phyloP scores from a whole-genome alignment of 2,797 vertebrate species.

The Halcyon chelicuti region DNA sequence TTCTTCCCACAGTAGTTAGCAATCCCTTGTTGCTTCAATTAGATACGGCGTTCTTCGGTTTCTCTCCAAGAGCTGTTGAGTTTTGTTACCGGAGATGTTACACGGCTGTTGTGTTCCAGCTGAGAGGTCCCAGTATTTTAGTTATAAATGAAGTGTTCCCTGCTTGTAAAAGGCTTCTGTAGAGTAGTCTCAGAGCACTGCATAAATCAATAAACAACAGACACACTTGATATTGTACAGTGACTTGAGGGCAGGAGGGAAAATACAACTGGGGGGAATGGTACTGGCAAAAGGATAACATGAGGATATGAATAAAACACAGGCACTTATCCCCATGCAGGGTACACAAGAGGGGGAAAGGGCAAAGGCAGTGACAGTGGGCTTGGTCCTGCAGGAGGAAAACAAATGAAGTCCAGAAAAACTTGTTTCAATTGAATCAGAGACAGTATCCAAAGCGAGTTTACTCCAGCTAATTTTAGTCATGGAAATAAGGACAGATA shows the following conservation, averaged over 20 bases:
- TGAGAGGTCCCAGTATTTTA: constrained; percentile 49
- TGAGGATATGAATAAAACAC: constrained; percentile 24
- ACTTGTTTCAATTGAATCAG: background rate
- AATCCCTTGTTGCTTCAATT: constrained; percentile 30
- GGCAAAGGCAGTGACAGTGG: background rate
- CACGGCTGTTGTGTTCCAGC: background rate
- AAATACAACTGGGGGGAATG: background rate
- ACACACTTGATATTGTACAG: constrained; percentile 21
- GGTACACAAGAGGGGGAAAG: background rate
- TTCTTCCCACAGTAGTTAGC: constrained; percentile 48
- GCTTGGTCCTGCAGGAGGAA: background rate
- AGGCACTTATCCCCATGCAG: background rate
- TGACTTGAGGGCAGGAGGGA: constrained; percentile 10
- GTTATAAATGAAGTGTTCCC: constrained; percentile 64
- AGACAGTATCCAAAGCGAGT: background rate
- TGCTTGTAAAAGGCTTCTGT: constrained; percentile 61
- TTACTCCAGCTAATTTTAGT: background rate
- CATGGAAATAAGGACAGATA: background rate
- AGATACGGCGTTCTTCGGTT: constrained; percentile 21
- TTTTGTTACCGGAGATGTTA: constrained; percentile 9
- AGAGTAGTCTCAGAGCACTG: constrained; percentile 48
- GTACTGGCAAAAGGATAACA: background rate
- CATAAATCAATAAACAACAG: constrained; percentile 73
- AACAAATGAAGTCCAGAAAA: constrained; percentile 7
- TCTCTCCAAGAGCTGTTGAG: constrained; percentile 18